Evolutionary conservation across 2,797 vertebrate species (phyloP).

Genomic region (Adelosebastes latens): DNA sequence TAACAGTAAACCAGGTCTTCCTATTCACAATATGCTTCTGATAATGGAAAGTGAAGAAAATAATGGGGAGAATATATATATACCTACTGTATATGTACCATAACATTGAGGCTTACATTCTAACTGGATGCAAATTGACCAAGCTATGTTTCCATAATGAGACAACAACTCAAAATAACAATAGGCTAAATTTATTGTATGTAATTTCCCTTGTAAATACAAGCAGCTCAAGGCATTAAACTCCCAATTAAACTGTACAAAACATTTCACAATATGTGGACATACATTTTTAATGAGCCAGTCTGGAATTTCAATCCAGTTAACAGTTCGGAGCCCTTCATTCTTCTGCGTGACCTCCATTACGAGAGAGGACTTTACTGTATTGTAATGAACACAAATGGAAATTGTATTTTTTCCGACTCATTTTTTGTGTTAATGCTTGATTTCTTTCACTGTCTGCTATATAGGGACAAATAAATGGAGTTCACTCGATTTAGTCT

Average conservation of each 20-base stretch:
- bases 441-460: neutral
- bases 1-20: neutral
- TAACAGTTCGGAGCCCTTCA: conserved; percentile 7
- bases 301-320: conserved; percentile 12
- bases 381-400: conserved; percentile 21
- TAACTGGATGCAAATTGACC: neutral
- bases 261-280: conserved; percentile 12
- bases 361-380: neutral
- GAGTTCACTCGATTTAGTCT: conserved; percentile 1
- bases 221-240: conserved; percentile 4
- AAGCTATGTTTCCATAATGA: neutral
- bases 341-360: conserved; percentile 29
- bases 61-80: neutral
- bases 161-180: conserved; percentile 1
- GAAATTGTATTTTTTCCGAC: neutral
- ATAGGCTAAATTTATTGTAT: neutral
- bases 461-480: neutral
- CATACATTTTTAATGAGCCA: conserved; percentile 39
- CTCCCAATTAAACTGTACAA: conserved; percentile 8
- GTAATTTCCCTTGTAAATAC: conserved; percentile 5
- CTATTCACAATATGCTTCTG: neutral
- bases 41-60: neutral
- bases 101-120: neutral
- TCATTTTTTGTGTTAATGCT: neutral
- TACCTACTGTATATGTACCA: neutral